A percentile compares a stretch with the other conserved stretches of the same genome.
phyloP scores from a whole-genome alignment of 2,888 invertebrate genomes.

The Artemia sinica region DNA sequence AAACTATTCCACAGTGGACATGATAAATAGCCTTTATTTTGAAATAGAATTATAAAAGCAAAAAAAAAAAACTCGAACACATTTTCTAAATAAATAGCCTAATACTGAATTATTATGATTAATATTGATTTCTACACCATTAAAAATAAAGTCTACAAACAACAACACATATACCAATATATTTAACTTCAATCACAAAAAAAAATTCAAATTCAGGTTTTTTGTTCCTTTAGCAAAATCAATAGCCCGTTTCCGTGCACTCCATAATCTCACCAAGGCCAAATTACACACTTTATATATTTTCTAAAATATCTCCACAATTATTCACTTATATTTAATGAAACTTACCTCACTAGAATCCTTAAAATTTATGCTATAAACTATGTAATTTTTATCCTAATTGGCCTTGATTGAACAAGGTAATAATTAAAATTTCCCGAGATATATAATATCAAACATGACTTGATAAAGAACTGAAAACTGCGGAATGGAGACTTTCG shows the following conservation, averaged over 20 bases:
- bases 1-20: too few relatives aligned
- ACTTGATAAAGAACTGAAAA: not conserved
- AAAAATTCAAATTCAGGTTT: not conserved
- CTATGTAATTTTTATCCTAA: not conserved
- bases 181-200: not conserved
- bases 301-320: not conserved
- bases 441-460: constrained; percentile 10
- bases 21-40: too few relatives aligned
- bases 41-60: too few relatives aligned
- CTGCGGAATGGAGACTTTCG: constrained; percentile 7
- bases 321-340: not conserved
- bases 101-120: too few relatives aligned
- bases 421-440: constrained; percentile 5
- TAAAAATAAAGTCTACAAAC: too few relatives aligned
- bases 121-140: too few relatives aligned
- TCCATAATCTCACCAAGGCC: constrained; percentile 5
- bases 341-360: constrained; percentile 7
- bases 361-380: not conserved
- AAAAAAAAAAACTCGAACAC: too few relatives aligned
- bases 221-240: not conserved
- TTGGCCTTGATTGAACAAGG: not conserved
- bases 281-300: constrained; percentile 2
- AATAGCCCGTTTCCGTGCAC: constrained; percentile 12
- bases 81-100: too few relatives aligned
- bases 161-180: not conserved